Conservation (phyloP, 2,113 vertebrate genomes). For the Triplophysa siluroides region DNA sequence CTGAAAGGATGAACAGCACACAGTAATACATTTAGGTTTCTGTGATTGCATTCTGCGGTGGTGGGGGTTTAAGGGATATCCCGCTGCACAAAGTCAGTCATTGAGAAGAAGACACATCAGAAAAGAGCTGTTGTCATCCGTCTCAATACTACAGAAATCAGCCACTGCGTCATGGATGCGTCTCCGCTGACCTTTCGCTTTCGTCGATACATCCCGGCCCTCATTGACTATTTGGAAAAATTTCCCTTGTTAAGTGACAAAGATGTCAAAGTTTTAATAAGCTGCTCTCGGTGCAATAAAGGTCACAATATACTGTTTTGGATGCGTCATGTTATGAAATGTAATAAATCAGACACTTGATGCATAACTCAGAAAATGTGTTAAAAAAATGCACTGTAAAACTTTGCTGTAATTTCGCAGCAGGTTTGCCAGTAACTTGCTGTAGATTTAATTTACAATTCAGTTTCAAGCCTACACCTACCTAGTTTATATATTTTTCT, state of each 20-base stretch:
- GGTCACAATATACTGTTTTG: constrained; percentile 4
- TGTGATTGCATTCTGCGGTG: constrained; percentile 9
- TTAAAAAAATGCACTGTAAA: too few species aligned
- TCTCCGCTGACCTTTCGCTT: constrained; percentile 25
- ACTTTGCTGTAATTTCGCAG: too few species aligned
- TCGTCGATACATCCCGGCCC: constrained; percentile 8
- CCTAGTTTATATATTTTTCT: too few species aligned
- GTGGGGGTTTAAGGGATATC: not conserved
- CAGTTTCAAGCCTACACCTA: too few species aligned
- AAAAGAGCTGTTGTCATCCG: not conserved
- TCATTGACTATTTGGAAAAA: constrained; percentile 1
- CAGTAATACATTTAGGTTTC: not conserved
- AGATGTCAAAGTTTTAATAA: constrained; percentile 22
- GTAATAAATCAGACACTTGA: not conserved
- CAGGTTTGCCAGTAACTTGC: too few species aligned
- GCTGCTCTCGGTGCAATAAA: constrained; percentile 5
- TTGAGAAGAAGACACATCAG: not conserved
- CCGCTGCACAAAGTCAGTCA: not conserved
- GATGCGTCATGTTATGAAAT: not conserved
- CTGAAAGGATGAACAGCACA: not conserved
- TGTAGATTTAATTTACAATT: too few species aligned
- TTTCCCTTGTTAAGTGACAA: not conserved
- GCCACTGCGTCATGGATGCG: not conserved
- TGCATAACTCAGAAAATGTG: not conserved
- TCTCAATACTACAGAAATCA: constrained; percentile 1